Conservation (phyloP, 2,888 invertebrate genomes). For the Pammene fasciana region DNA sequence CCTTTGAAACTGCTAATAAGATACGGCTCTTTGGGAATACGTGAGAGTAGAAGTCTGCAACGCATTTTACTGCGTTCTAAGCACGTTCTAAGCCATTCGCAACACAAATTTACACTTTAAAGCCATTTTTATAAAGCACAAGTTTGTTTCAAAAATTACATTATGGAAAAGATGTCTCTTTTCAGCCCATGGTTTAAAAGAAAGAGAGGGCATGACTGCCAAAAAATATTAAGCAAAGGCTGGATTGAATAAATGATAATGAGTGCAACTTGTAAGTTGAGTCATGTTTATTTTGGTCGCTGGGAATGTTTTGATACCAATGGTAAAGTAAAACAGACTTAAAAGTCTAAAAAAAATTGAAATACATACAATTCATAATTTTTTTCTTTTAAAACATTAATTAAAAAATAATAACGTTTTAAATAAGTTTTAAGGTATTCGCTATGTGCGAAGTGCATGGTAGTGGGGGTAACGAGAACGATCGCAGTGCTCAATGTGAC, state of each 20-base stretch:
- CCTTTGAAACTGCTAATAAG: neutral
- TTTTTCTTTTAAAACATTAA: no score
- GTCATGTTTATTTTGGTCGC: neutral
- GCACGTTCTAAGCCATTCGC: neutral
- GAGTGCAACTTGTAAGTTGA: neutral
- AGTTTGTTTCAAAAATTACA: neutral
- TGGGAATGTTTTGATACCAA: no score
- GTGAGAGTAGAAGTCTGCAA: neutral
- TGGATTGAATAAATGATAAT: neutral
- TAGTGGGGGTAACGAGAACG: no score
- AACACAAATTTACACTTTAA: neutral
- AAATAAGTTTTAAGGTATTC: no score
- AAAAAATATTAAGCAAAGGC: constrained; percentile 2
- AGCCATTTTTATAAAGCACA: neutral
- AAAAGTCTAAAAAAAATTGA: no score
- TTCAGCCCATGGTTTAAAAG: neutral
- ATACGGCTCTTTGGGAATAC: neutral
- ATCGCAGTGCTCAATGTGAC: no score
- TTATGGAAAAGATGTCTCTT: neutral
- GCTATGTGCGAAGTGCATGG: no score
- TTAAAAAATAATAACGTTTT: no score
- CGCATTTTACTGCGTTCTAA: neutral
- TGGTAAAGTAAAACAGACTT: no score
- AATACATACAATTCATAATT: no score
- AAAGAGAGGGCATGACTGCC: neutral